These are phyloP conservation scores for Cryptomyrus ogoouensis DNA, from an alignment of 2,113 vertebrate species.

Conservation along the genomic window DNA sequence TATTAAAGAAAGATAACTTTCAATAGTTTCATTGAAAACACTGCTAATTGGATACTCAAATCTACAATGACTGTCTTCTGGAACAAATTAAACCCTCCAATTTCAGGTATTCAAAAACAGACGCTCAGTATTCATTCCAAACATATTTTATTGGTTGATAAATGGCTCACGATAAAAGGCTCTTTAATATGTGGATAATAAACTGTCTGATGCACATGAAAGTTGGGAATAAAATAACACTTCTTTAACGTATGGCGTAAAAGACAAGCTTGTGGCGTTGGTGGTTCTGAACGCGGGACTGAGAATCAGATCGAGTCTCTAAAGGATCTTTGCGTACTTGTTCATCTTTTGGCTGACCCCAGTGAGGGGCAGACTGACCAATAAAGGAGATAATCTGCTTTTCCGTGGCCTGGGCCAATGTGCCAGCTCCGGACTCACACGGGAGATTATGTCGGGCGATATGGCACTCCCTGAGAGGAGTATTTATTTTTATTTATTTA, in stretches of 20 bases:
- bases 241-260: neutral
- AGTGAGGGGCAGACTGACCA: constrained; percentile 35
- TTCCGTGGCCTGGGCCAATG: constrained; percentile 13
- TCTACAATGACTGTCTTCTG: constrained; percentile 5
- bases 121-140: neutral
- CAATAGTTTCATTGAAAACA: neutral
- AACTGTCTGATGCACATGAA: neutral
- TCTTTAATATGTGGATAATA: neutral
- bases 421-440: neutral
- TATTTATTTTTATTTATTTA: neutral
- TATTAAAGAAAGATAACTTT: neutral
- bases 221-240: neutral
- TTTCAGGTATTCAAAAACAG: constrained; percentile 7
- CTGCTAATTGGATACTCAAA: neutral
- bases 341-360: constrained; percentile 37
- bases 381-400: constrained; percentile 54
- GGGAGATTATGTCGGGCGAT: neutral
- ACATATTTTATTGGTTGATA: constrained; percentile 4
- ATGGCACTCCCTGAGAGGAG: neutral
- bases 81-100: constrained; percentile 7
- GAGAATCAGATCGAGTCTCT: too few species aligned
- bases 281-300: neutral
- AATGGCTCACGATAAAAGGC: constrained; percentile 3
- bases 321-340: neutral
- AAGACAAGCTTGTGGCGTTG: neutral